Base-by-base conservation (phyloP, 2,797 vertebrate genomes). In the Coregonus suidteri region DNA sequence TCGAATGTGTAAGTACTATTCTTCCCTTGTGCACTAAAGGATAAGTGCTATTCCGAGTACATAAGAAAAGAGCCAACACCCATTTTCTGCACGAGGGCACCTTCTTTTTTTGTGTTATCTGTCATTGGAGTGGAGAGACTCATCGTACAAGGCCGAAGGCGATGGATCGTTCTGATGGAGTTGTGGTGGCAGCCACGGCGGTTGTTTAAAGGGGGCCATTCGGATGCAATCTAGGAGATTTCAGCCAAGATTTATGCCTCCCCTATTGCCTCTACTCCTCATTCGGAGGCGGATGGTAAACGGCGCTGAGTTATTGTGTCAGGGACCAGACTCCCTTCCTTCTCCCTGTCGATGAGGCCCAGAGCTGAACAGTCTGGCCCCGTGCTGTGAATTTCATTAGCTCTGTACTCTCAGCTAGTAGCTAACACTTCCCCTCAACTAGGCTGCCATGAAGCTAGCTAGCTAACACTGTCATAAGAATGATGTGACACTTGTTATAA, bases 131-230 rank as follows among this genome's bases (percentile, higher is more conserved):
- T 71, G 77, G 82, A 80, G 16, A 51, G 81, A 25, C 6, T 64
- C 16, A 25, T 89, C 80, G 71, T 15, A 41, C 83, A 34, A 76
- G 31, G 67, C 78, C 71, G 2, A 47, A 77, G 77, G 84, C 80
- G 83, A 92, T 87, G 82, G 83, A 91, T 86, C 74, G 86, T 84
- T 69, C 54, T 20, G 54, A 85, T 74, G 69, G 82, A 83, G 83
- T 87, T 82, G 76, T 47, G 18, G 86, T 83, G 88, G 89, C 88
- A 88, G 88, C 87, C 79, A 13, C 54, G 86, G 77, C 20, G 79
- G 88, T 91, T 92, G 86, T 92, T 92, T 93, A 93, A 93, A 93
- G 88, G 89, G 83, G 89, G 83, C 89, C 88, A 91, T 93, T 93
- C 86, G 75, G 83, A 91, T 92, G 86, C 88, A 91, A 93, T 92